A percentile compares a stretch with the other conserved stretches of the same genome.
phyloP scores from a whole-genome alignment of 2,888 invertebrate genomes.

The Caradrina clavipalpis region DNA sequence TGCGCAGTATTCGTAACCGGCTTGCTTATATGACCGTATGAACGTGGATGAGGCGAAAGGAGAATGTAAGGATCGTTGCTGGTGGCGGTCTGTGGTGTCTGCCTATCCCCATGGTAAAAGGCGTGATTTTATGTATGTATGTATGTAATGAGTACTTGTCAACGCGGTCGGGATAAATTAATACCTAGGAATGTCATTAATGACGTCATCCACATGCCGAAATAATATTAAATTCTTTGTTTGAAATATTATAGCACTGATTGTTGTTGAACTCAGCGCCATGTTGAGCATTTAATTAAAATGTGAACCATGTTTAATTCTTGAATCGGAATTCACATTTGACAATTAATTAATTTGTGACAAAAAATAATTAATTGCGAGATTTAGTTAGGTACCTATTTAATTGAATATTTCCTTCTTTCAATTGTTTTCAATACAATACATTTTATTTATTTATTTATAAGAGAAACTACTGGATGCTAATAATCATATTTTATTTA shows the following conservation, averaged over 20 bases:
- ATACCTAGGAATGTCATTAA: neutral
- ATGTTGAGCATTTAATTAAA: conserved; percentile 33
- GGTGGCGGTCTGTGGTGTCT: too few species aligned
- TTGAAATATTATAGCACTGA: neutral
- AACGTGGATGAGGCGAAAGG: too few species aligned
- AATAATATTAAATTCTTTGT: conserved; percentile 3
- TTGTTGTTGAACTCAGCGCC: conserved; percentile 6
- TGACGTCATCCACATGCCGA: neutral
- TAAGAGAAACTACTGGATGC: neutral
- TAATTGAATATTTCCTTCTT: neutral
- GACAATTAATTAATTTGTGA: conserved; percentile 12
- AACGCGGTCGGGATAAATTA: neutral
- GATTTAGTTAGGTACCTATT: conserved; percentile 6
- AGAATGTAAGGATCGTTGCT: too few species aligned
- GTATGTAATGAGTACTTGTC: neutral
- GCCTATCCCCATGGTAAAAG: too few species aligned
- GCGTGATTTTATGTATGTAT: too few species aligned
- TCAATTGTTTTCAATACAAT: neutral
- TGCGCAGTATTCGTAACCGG: too few species aligned
- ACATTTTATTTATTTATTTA: conserved; percentile 1
- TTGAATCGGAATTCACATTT: conserved; percentile 10
- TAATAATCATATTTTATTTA: neutral
- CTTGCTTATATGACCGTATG: too few species aligned
- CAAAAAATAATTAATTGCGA: conserved; percentile 28
- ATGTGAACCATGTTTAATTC: conserved; percentile 5